Percentiles rank a stretch among this genome's conserved stretches.
Evolutionary conservation across 2,113 vertebrate genomes (phyloP).

Genomic region (Sphyrna mokarran): DNA sequence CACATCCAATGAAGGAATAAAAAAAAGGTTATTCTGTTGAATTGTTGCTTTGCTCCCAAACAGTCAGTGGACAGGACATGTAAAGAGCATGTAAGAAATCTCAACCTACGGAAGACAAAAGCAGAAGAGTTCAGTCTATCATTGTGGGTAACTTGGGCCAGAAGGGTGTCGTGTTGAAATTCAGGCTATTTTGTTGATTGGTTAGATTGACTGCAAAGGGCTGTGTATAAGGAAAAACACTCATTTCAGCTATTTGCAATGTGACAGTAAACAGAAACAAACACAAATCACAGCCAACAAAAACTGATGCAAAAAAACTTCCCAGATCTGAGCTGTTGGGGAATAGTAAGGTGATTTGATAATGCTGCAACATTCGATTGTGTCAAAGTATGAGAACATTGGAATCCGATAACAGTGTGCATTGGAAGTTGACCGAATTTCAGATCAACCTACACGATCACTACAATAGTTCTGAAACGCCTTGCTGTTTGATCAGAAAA

Average conservation of each 20-base stretch:
- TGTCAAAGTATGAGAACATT: background rate
- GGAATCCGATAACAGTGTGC: background rate
- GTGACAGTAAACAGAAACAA: background rate
- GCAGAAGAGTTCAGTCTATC: no score
- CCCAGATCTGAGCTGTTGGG: background rate
- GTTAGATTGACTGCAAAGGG: background rate
- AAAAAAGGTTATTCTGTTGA: no score
- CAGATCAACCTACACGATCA: background rate
- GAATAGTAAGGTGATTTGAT: background rate
- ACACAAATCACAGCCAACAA: background rate
- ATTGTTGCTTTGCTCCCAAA: no score
- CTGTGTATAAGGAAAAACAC: background rate
- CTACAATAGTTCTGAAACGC: background rate
- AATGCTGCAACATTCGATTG: background rate
- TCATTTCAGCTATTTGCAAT: background rate
- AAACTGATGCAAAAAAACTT: background rate
- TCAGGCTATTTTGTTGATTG: background rate
- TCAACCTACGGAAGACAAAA: no score
- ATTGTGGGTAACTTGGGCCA: no score
- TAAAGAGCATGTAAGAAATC: no score
- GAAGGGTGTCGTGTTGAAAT: background rate
- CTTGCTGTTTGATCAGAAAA: background rate
- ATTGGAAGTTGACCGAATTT: background rate
- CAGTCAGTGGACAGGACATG: no score
- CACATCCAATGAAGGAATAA: no score